These are phyloP conservation scores for Tachina lurida DNA, from an alignment of 2,888 invertebrate genomes.

Conservation along the genomic window DNA sequence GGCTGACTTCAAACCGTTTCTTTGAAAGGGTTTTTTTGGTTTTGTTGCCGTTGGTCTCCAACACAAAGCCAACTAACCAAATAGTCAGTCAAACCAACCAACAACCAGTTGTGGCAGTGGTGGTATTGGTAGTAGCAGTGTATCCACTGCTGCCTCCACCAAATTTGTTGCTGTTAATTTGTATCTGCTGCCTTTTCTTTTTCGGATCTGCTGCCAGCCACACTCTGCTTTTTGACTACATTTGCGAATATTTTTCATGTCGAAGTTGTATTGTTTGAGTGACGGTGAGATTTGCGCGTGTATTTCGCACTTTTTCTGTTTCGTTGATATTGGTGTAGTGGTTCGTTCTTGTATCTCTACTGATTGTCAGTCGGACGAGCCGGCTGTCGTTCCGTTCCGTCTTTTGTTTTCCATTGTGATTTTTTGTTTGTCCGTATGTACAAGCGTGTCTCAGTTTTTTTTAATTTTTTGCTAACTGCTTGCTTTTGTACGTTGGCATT, in stretches of 20 bases:
- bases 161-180: constrained; percentile 24
- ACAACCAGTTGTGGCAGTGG: constrained; percentile 37
- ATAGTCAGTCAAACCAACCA: constrained; percentile 1
- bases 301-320: constrained; percentile 60
- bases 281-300: constrained; percentile 67
- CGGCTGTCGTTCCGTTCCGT: not conserved
- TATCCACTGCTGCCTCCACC: constrained; percentile 5
- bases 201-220: too few relatives aligned
- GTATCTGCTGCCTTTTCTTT: constrained; percentile 40
- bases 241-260: constrained; percentile 53
- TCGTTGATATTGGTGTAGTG: constrained; percentile 18
- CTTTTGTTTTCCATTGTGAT: constrained; percentile 30
- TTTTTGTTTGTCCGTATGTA: constrained; percentile 15
- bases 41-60: constrained; percentile 43
- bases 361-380: constrained; percentile 26
- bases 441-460: constrained; percentile 14
- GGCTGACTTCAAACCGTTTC: constrained; percentile 62
- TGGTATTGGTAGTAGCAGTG: not conserved
- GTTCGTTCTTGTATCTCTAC: constrained; percentile 43
- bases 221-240: constrained; percentile 7
- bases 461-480: constrained; percentile 25
- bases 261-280: constrained; percentile 35
- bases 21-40: not conserved
- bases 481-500: constrained; percentile 59
- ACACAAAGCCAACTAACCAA: constrained; percentile 52